Percentiles rank a stretch among this genome's conserved stretches.
These are phyloP conservation scores for Amiota minor DNA, from an alignment of 2,888 invertebrate genomes.

Conservation along the genomic window DNA sequence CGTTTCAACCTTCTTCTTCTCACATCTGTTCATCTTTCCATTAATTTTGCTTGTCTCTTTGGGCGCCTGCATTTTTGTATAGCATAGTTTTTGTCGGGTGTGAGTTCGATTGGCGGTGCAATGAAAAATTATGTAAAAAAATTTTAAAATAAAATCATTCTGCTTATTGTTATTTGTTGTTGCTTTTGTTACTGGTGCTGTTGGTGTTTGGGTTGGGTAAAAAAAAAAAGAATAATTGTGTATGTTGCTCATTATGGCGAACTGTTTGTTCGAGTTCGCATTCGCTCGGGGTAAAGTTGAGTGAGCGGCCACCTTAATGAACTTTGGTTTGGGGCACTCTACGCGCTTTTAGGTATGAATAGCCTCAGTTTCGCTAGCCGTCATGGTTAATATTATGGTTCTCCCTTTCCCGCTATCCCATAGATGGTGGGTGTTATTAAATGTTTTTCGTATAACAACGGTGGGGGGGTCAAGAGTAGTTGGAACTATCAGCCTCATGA, in stretches of 20 bases:
- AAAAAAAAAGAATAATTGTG: constrained; percentile 62
- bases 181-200: constrained; percentile 27
- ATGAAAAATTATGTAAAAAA: constrained; percentile 28
- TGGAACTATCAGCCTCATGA: not conserved
- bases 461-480: not conserved
- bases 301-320: too few species aligned
- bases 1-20: too few species aligned
- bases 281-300: too few species aligned
- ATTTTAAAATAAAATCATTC: constrained; percentile 61
- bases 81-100: constrained; percentile 35
- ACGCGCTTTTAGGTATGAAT: too few species aligned
- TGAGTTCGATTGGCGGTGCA: constrained; percentile 45
- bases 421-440: constrained; percentile 62
- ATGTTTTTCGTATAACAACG: constrained; percentile 31
- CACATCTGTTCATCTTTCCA: not conserved
- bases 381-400: not conserved
- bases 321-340: too few species aligned
- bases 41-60: not conserved
- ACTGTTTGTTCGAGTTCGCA: not conserved
- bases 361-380: not conserved
- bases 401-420: not conserved
- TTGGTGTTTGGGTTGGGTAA: constrained; percentile 36
- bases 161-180: constrained; percentile 52
- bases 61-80: constrained; percentile 31
- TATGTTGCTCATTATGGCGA: constrained; percentile 42